phyloP scores from a whole-genome alignment of 2,888 invertebrate species.

The Drosophila nigritarsus region DNA sequence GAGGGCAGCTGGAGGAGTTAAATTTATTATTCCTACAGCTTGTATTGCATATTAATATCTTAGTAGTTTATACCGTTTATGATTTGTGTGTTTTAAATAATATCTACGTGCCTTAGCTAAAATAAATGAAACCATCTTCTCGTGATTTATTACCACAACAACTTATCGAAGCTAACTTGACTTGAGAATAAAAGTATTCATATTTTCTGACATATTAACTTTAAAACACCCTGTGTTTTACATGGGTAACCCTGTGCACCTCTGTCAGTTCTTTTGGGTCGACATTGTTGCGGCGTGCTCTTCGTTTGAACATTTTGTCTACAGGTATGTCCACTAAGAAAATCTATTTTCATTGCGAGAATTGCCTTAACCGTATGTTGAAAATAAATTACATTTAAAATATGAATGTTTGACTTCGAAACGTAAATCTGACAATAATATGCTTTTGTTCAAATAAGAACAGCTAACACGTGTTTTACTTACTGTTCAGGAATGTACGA shows the following conservation, averaged over 20 bases:
- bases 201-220: not conserved
- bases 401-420: not conserved
- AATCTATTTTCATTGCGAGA: not conserved
- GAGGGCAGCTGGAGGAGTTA: not conserved
- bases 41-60: not conserved
- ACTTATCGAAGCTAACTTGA: constrained; percentile 22
- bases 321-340: constrained; percentile 37
- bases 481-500: constrained; percentile 26
- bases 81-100: not conserved
- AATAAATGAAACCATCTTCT: not conserved
- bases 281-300: constrained; percentile 52
- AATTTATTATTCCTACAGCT: not conserved
- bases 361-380: not conserved
- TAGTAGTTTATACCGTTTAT: not conserved
- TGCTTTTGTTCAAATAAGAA: not conserved
- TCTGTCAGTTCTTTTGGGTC: constrained; percentile 31
- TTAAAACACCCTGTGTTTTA: not conserved
- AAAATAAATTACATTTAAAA: not conserved
- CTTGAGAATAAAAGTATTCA: not conserved
- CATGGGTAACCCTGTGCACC: constrained; percentile 22
- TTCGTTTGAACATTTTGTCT: constrained; percentile 30
- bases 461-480: constrained; percentile 28
- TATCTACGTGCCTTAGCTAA: not conserved
- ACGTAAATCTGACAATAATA: not conserved
- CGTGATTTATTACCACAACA: not conserved